Base-by-base conservation (phyloP, 1,140 invertebrate species). In the Stegodyphus dumicola region DNA sequence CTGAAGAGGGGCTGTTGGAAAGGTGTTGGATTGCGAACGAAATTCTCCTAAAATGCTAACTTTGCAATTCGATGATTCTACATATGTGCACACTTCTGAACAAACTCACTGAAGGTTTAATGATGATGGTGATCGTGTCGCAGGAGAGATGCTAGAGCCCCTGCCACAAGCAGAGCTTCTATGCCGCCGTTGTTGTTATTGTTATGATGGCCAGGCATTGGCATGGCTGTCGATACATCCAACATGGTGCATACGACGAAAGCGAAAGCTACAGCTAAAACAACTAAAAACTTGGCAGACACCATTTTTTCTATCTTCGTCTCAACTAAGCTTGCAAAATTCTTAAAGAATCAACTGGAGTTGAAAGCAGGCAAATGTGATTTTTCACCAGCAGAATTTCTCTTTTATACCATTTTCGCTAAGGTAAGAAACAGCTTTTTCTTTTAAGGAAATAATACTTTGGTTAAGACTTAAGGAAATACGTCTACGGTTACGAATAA, bases 161-260 rank as follows among this genome's bases (percentile, higher is more conserved):
- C 81, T 9, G 81, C 81, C 6, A 84, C 81, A 11, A 84, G n/a
- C 7, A 84, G 64, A 56, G 81, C 81, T 17, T 73, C 81, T 56
- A 84, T 65, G 6, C 73, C 81, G n/a, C 60, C 17, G 51, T 84
- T 48, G 52, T 84, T 84, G 51, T 76, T 69, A 6, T 84, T 9
- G 17, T 77, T 48, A 17, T 83, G 79, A 17, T 77, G 76, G 15
- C 67, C 66, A n/a, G 81, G 81, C 18, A 56, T 56, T 0, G 81
- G 81, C 81, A 76, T 76, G 5, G 81, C 65, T 64, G 73, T 76
- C 2, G 65, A 52, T 33, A 66, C 65, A 53, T 74, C 52, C 15
- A 74, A 17, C 71, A 74, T 74, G n/a, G 13, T 52, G 17, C 11
- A 17, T 2, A n/a, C 15, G 17, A 84, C 64, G 48, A 80, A 71